Percentiles rank a stretch among this genome's conserved stretches.
These are phyloP conservation scores for Penaeus monodon DNA, from an alignment of 2,888 invertebrate species.

Conservation along the genomic window DNA sequence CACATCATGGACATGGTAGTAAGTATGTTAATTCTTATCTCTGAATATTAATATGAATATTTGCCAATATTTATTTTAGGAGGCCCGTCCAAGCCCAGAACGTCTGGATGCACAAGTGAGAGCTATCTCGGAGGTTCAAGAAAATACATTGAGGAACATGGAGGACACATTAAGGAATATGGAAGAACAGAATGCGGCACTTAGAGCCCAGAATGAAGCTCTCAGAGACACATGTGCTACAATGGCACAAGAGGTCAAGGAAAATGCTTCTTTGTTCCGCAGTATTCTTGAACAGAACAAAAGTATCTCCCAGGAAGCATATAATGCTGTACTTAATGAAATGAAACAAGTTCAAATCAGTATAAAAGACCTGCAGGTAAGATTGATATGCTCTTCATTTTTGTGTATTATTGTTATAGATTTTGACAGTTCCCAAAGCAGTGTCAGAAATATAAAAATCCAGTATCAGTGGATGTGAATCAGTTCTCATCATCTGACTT, in stretches of 20 bases:
- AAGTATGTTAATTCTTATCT: too few relatives aligned
- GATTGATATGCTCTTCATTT: background rate
- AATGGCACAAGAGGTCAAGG: conserved; percentile 55
- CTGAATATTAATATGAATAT: background rate
- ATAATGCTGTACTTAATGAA: conserved; percentile 49
- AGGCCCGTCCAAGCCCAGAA: conserved; percentile 64
- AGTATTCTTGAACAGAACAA: conserved; percentile 63
- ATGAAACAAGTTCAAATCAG: conserved; percentile 36
- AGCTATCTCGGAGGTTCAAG: conserved; percentile 60
- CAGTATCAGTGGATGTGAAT: background rate
- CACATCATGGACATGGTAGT: too few relatives aligned
- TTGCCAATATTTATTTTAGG: conserved; percentile 18
- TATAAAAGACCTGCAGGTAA: conserved; percentile 44
- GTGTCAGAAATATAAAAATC: too few relatives aligned
- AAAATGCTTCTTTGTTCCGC: conserved; percentile 55
- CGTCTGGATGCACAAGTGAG: conserved; percentile 64
- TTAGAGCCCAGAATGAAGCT: conserved; percentile 59
- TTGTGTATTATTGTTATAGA: background rate
- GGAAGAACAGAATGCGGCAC: conserved; percentile 62
- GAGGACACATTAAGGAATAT: conserved; percentile 62
- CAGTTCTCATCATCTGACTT: background rate
- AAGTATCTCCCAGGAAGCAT: conserved; percentile 47
- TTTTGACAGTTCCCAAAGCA: too few relatives aligned
- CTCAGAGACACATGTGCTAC: conserved; percentile 60
- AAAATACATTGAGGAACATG: conserved; percentile 59